Conservation (phyloP, 2,888 invertebrate genomes). For the Schrankia costaestrigalis region DNA sequence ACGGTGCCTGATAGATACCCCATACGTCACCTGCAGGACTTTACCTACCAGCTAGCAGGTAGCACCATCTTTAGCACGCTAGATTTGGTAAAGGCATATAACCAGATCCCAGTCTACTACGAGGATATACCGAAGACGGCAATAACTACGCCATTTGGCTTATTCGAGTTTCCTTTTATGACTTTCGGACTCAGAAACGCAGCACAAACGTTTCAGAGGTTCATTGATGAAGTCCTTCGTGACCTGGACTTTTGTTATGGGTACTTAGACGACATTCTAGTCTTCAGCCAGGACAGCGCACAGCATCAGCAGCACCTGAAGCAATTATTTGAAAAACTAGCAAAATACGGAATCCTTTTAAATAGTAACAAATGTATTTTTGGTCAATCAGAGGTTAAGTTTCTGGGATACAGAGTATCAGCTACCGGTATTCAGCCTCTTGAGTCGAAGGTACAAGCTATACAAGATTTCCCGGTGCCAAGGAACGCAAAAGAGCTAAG, state of each 20-base stretch:
- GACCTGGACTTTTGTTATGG: slow-evolving; percentile 4
- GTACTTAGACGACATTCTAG: slow-evolving; percentile 7
- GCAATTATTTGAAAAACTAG: not conserved
- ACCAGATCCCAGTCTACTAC: slow-evolving; percentile 1
- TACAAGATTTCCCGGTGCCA: not conserved
- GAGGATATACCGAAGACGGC: slow-evolving; percentile 5
- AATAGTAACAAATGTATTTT: slow-evolving; percentile 7
- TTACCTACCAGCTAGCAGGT: slow-evolving; percentile 2
- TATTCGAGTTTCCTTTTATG: not conserved
- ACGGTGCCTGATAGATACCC: slow-evolving; percentile 7
- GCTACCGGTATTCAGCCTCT: slow-evolving; percentile 1
- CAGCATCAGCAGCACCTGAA: slow-evolving; percentile 4
- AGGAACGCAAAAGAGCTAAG: not conserved
- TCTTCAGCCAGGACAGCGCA: not conserved
- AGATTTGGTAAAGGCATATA: slow-evolving; percentile 5
- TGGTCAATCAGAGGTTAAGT: not conserved
- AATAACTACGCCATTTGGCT: slow-evolving; percentile 1
- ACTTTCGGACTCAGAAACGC: not conserved
- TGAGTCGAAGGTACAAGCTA: not conserved
- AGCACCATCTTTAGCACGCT: not conserved
- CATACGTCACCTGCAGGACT: slow-evolving; percentile 5
- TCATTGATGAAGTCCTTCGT: slow-evolving; percentile 1
- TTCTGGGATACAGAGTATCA: slow-evolving; percentile 1
- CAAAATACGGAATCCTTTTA: slow-evolving; percentile 6
- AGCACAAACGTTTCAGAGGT: not conserved